Evolutionary conservation across 2,797 vertebrate species (phyloP), one percentile per base, ranked within the genome.

Genomic region (Nannoperca obscura): DNA sequence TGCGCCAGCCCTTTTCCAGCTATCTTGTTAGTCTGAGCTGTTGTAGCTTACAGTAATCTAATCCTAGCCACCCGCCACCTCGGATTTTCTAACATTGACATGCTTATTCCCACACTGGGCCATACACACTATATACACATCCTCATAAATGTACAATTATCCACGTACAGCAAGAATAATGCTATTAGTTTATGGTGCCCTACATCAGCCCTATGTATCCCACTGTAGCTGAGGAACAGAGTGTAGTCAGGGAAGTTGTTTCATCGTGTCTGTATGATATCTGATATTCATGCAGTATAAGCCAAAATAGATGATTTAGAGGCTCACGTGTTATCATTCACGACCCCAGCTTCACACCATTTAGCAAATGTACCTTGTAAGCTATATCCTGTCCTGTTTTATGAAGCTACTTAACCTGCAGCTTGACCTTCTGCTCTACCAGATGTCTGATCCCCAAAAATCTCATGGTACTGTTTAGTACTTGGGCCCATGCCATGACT

Each of bases 21-120:
- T 89, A 92, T 93, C 84, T 89, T 80, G 88, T 93, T 95, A 93
- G 87, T 88, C 74, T 87, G 88, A 93, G 87, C 90, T 90, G 77
- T 88, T 80, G 81, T 92, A 91, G 92, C 77, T 94, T 95, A 92
- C 67, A 62, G 85, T 93, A 94, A 94, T 92, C 92, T 93, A 92
- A 94, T 94, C 90, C 81, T 49, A 82, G 71, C 83, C 81, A 88
- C 63, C 84, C 84, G 70, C 85, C 85, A 89, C 89, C 78, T 86
- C 11, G n/a, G 85, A 86, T 85, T 91, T 88, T 79, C 78, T 88
- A 86, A 82, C 44, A 24, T 76, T 71, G 64, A 88, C 90, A 87
- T 84, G 86, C 80, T 86, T 85, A 80, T 72, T 80, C 52, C 46
- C 74, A 78, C 70, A 64, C 55, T 50, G n/a, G 15, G 32, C 24